A percentile compares a stretch with the other conserved stretches of the same genome.
Conservation (phyloP, 2,888 invertebrate species). For the Leucania comma region DNA sequence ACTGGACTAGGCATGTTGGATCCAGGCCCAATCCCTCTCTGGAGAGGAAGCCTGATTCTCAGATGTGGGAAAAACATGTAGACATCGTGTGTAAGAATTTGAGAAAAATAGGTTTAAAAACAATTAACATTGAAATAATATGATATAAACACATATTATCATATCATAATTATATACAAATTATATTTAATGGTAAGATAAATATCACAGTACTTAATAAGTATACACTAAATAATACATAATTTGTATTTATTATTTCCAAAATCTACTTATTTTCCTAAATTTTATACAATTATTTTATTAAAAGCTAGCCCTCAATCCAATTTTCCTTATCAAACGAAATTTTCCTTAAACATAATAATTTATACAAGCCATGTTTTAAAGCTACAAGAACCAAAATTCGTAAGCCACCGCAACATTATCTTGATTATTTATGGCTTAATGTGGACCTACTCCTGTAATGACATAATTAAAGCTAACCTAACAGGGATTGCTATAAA, state of each 20-base stretch:
- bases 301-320: not conserved
- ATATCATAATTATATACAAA: too few species aligned
- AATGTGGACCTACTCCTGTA: conserved; percentile 25
- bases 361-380: not conserved
- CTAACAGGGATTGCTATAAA: conserved; percentile 55
- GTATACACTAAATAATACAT: too few species aligned
- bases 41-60: too few species aligned
- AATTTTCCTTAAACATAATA: not conserved
- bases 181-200: too few species aligned
- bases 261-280: not conserved
- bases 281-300: not conserved
- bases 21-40: too few species aligned
- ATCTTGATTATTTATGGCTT: conserved; percentile 31
- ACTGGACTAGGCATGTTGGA: too few species aligned
- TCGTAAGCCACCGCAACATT: conserved; percentile 17
- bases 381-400: conserved; percentile 14
- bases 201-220: too few species aligned
- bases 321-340: not conserved
- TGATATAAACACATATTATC: too few species aligned
- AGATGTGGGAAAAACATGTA: too few species aligned
- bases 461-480: conserved; percentile 47
- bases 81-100: too few species aligned
- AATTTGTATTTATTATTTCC: not conserved
- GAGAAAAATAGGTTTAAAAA: too few species aligned
- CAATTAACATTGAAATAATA: too few species aligned